Percentiles rank a stretch among this genome's conserved stretches.
These are phyloP conservation scores for Palythoa caribaeorum DNA, from an alignment of 92 coral and sea anemone species.

Conservation along the genomic window DNA sequence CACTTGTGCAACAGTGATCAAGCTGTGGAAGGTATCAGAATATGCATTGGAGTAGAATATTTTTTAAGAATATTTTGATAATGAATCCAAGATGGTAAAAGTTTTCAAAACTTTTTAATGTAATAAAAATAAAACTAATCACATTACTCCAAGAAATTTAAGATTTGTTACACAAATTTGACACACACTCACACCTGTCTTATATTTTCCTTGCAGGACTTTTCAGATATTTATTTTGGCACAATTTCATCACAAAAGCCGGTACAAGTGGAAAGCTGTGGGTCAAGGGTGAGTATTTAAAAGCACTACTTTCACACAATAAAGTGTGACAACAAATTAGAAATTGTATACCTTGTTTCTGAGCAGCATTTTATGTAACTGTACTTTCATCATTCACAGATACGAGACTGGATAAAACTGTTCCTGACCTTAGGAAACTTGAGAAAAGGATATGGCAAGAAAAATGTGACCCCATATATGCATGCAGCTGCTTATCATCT, in stretches of 20 bases:
- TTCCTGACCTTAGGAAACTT: constrained; percentile 61
- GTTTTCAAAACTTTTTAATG: constrained; percentile 2
- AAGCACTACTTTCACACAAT: not conserved
- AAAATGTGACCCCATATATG: constrained; percentile 74
- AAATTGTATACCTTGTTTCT: not conserved
- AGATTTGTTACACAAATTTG: not conserved
- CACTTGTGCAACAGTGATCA: constrained; percentile 44
- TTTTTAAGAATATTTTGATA: constrained; percentile 1
- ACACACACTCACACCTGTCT: not conserved
- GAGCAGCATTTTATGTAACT: not conserved
- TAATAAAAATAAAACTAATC: not conserved
- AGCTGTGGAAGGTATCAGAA: constrained; percentile 63
- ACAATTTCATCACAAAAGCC: constrained; percentile 56
- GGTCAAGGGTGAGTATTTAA: constrained; percentile 47
- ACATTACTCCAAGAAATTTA: not conserved
- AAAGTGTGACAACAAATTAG: not conserved
- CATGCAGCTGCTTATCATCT: constrained; percentile 72
- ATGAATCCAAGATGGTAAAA: not conserved
- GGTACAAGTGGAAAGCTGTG: constrained; percentile 35
- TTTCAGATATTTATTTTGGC: constrained; percentile 60
- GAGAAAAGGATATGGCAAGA: constrained; percentile 67
- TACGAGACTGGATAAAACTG: constrained; percentile 59
- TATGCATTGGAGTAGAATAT: not conserved
- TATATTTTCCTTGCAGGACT: constrained; percentile 55
- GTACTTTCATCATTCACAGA: constrained; percentile 54